Base-by-base conservation (phyloP, 2,797 vertebrate genomes). In the Acrossocheilus wenchowensis region DNA sequence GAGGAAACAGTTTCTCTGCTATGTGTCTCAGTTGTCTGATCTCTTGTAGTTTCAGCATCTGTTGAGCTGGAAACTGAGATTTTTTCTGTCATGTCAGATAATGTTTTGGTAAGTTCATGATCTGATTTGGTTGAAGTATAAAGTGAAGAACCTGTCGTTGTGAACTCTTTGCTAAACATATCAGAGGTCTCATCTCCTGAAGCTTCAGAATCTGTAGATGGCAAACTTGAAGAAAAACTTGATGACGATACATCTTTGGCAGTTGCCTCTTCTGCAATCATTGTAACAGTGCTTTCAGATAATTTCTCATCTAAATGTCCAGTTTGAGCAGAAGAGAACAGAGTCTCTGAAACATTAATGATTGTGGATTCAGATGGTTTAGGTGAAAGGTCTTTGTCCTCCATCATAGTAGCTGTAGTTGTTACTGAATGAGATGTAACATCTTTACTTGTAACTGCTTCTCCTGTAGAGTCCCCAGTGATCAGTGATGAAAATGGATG, bases 171-270 rank as follows among this genome's bases (percentile, higher is more conserved):
- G 19, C 85, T 64, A 3, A n/a, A 88, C 10, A 84, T 74, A 0
- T 84, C 86, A 57, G 48, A 43, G 0, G 75, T 88, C 15, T 34
- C 26, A 73, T 87, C 86, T 57, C 88, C 21, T 50, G 87, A 90
- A 2, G 36, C 71, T 1, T 85, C 87, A 19, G 83, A 57, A 3
- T 75, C 69, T 83, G 81, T 57, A 64, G 50, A 54, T 77, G 87
- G 68, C 2, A 30, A 5, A 14, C 34, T 1, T 15, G 85, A 26
- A 17, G 11, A 26, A 73, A 17, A 1, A 30, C 41, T 26, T 48
- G 43, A 3, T 1, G 43, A 17, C 0, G 15, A 0, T 0, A 48
- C 1, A 73, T 9, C n/a, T 73, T 73, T 74, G 4, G 4, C 1
- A 50, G 43, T 30, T 48, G 41, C n/a, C n/a, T 45, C 6, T 2